Conservation (phyloP, 2,797 vertebrate genomes). For the Urocyon cinereoargenteus region DNA sequence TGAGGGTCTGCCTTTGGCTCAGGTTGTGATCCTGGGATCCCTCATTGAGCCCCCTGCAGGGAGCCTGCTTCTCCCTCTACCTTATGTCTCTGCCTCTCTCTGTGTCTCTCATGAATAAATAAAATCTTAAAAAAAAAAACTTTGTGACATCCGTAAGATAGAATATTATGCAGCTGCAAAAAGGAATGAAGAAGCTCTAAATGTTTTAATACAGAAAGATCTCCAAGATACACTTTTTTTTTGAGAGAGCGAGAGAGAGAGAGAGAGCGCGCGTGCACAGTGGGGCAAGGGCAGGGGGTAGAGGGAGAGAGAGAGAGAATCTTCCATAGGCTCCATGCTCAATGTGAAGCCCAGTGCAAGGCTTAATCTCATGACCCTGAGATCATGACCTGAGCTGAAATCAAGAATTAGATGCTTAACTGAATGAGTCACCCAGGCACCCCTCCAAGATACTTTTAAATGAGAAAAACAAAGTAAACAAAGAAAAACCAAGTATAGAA, state of each 20-base stretch:
- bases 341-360: not conserved
- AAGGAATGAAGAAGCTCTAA: not conserved
- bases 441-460: not conserved
- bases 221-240: not conserved
- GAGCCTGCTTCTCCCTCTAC: not conserved
- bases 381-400: not conserved
- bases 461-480: not conserved
- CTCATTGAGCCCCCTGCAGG: not conserved
- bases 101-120: not conserved
- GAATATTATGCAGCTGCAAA: not conserved
- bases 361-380: not conserved
- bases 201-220: not conserved
- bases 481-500: not conserved
- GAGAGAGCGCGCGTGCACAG: not conserved
- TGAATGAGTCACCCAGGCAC: not conserved
- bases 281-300: not conserved
- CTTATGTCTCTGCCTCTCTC: not conserved
- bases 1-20: not conserved
- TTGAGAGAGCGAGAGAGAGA: not conserved
- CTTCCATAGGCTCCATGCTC: not conserved
- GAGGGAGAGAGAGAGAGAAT: not conserved
- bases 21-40: not conserved
- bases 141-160: not conserved
- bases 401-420: not conserved
- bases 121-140: not conserved